These are phyloP conservation scores for Pinctada fucata DNA, from an alignment of 2,888 invertebrate genomes.

Conservation along the genomic window DNA sequence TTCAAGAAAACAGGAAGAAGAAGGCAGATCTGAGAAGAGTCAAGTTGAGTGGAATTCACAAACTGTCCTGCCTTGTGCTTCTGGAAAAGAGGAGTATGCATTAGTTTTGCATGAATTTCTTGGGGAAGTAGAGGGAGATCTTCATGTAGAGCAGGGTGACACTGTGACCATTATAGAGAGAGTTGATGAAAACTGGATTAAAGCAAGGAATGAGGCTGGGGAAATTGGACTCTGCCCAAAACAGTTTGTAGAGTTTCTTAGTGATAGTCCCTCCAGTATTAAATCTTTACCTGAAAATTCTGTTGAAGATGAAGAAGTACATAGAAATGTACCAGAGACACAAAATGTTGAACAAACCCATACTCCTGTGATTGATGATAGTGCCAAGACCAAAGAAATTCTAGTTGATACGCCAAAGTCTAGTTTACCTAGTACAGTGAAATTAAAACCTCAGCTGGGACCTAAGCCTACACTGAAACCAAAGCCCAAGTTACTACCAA, in stretches of 20 bases:
- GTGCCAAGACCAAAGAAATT: neutral
- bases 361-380: neutral
- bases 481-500: constrained; percentile 48
- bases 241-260: constrained; percentile 71
- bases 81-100: constrained; percentile 59
- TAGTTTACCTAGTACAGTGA: neutral
- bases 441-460: constrained; percentile 53
- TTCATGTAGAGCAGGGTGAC: constrained; percentile 76
- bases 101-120: constrained; percentile 75
- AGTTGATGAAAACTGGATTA: constrained; percentile 76
- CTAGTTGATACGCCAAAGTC: neutral
- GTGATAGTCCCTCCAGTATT: constrained; percentile 19
- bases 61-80: neutral
- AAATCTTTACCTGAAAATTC: neutral
- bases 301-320: neutral
- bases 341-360: neutral
- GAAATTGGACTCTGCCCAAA: constrained; percentile 74
- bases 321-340: neutral
- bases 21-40: neutral
- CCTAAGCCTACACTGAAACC: constrained; percentile 67
- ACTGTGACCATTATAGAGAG: constrained; percentile 73
- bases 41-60: neutral
- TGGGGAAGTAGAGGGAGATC: constrained; percentile 72
- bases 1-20: neutral
- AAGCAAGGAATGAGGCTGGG: constrained; percentile 73